Conservation (phyloP, 1,140 invertebrate genomes). For the Brachionus manjavacas region DNA sequence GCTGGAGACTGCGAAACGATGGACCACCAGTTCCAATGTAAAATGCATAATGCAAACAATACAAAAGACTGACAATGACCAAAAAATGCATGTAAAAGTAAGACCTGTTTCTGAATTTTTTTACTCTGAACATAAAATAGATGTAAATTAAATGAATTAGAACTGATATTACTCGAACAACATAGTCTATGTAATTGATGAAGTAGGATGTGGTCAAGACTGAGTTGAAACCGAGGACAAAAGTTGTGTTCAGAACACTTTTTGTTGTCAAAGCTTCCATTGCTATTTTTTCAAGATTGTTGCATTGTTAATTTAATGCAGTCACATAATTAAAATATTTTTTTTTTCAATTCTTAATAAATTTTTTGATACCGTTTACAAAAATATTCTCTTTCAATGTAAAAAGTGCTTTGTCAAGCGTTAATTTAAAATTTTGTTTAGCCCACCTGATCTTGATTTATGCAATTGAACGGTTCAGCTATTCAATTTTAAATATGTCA, state of each 20-base stretch:
- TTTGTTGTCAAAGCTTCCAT: background rate
- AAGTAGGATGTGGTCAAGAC: background rate
- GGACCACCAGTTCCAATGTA: background rate
- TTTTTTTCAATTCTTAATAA: background rate
- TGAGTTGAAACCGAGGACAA: background rate
- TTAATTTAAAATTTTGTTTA: background rate
- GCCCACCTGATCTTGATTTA: background rate
- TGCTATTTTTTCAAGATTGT: background rate
- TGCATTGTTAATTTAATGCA: too few species aligned
- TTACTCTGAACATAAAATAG: background rate
- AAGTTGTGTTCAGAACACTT: background rate
- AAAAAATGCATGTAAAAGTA: constrained; percentile 11
- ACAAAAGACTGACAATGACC: background rate
- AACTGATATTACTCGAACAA: background rate
- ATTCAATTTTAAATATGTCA: background rate
- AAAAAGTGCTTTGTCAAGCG: background rate
- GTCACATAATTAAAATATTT: too few species aligned
- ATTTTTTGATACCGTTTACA: too few species aligned
- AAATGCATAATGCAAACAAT: background rate
- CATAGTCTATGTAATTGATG: background rate
- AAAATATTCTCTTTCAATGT: too few species aligned
- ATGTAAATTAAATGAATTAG: background rate
- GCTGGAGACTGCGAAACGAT: background rate
- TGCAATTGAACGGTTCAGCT: background rate
- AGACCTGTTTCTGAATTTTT: background rate